Conservation (phyloP, 2,113 vertebrate genomes). For the Sturnira hondurensis region DNA sequence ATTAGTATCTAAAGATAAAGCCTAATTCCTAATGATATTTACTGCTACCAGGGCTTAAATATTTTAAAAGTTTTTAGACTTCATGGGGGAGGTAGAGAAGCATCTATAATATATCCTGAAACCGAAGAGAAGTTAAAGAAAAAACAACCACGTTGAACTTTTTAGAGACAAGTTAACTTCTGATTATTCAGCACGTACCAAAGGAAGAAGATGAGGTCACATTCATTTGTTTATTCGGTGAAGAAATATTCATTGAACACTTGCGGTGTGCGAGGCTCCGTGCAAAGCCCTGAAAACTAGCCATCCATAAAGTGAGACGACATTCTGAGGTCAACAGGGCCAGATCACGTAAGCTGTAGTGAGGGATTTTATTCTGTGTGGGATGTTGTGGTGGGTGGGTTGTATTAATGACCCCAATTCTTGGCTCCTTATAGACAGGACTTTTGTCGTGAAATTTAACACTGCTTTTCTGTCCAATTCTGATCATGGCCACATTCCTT, state of each 20-base stretch:
- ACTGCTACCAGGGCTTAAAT: not conserved
- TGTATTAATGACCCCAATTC: not conserved
- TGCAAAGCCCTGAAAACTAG: not conserved
- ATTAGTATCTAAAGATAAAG: not conserved
- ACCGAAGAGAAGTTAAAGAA: not conserved
- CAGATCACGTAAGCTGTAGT: not conserved
- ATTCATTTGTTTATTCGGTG: not conserved
- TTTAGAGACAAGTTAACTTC: not conserved
- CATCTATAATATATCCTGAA: not conserved
- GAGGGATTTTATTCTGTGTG: not conserved
- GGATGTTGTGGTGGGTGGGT: not conserved
- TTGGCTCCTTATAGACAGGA: not conserved
- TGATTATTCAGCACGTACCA: not conserved
- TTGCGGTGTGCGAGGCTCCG: not conserved
- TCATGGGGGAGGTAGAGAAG: not conserved
- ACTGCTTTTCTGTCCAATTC: not conserved
- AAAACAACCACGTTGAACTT: not conserved
- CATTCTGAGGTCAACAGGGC: not conserved
- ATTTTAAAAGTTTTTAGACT: not conserved
- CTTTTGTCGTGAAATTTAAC: not conserved
- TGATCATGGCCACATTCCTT: not conserved
- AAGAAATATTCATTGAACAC: not conserved
- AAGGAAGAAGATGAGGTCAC: not conserved
- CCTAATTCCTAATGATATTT: not conserved
- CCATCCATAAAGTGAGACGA: not conserved